Evolutionary conservation across 2,113 vertebrate species (phyloP).

Genomic region (Amphiprion percula): DNA sequence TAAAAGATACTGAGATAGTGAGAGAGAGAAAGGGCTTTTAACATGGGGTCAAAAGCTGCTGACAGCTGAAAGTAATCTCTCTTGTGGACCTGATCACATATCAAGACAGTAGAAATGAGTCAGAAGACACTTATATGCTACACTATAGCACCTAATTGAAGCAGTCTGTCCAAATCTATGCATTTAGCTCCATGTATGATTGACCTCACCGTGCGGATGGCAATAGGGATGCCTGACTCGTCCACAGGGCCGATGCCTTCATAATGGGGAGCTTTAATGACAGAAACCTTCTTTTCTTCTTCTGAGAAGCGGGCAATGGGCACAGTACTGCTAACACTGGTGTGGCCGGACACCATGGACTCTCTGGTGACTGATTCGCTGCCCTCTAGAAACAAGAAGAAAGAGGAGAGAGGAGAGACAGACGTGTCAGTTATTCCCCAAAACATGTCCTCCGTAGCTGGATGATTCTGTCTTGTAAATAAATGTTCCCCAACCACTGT

Average conservation of each 20-base stretch:
- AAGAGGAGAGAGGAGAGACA: background rate
- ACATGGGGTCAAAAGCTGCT: slow-evolving; percentile 61
- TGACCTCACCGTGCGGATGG: slow-evolving; percentile 93
- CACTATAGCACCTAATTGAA: background rate
- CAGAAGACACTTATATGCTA: slow-evolving; percentile 15
- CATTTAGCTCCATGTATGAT: background rate
- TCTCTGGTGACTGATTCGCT: slow-evolving; percentile 85
- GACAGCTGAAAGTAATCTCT: slow-evolving; percentile 68
- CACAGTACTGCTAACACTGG: slow-evolving; percentile 85
- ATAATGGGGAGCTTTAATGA: slow-evolving; percentile 97
- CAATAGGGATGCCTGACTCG: slow-evolving; percentile 95
- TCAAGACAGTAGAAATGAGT: slow-evolving; percentile 43
- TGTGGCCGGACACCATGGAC: slow-evolving; percentile 83
- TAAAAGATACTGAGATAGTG: slow-evolving; percentile 7
- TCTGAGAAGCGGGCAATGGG: slow-evolving; percentile 94
- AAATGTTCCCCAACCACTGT: too few species aligned
- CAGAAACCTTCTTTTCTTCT: slow-evolving; percentile 93
- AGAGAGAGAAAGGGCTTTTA: slow-evolving; percentile 35
- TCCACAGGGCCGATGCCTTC: slow-evolving; percentile 96
- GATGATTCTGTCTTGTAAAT: background rate
- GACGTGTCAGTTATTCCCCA: background rate
- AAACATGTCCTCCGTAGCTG: background rate
- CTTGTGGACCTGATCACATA: slow-evolving; percentile 57
- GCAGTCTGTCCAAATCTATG: background rate
- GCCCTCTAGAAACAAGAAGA: slow-evolving; percentile 67